A percentile compares a stretch with the other conserved stretches of the same genome.
phyloP scores from a whole-genome alignment of 2,888 invertebrate species.

The Drepana falcataria region DNA sequence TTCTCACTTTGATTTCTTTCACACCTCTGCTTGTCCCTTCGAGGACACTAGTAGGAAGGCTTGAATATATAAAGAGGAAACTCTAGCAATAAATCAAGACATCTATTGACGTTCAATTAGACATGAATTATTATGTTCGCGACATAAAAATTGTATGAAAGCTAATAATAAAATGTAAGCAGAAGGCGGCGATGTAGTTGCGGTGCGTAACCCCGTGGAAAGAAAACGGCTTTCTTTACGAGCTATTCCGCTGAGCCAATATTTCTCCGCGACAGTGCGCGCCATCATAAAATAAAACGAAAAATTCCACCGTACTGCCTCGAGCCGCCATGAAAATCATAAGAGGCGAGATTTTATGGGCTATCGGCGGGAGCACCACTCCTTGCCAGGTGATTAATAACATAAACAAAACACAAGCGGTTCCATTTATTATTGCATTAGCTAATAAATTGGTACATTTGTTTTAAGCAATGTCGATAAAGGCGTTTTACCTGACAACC shows the following conservation, averaged over 20 bases:
- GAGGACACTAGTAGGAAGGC: too few species aligned
- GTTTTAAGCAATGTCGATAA: too few species aligned
- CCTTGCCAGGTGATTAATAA: conserved; percentile 65
- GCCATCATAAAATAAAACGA: conserved; percentile 78
- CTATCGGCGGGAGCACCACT: conserved; percentile 52
- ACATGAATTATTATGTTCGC: conserved; percentile 24
- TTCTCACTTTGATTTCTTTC: too few species aligned
- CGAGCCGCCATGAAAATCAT: conserved; percentile 72
- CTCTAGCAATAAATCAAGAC: background rate
- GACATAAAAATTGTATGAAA: conserved; percentile 38
- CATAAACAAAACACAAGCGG: conserved; percentile 31
- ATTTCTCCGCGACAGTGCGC: conserved; percentile 78
- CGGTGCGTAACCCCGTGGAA: conserved; percentile 72
- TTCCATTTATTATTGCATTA: conserved; percentile 1
- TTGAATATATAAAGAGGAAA: too few species aligned
- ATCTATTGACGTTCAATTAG: conserved; percentile 19
- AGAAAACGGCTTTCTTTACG: conserved; percentile 76
- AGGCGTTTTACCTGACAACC: too few species aligned
- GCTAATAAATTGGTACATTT: background rate
- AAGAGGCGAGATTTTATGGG: conserved; percentile 72
- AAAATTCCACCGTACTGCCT: conserved; percentile 73
- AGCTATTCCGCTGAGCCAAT: conserved; percentile 78
- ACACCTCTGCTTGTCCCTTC: too few species aligned
- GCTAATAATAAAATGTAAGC: conserved; percentile 59
- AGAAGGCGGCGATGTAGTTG: conserved; percentile 53